A percentile compares a stretch with the other conserved stretches of the same genome.
phyloP scores from a whole-genome alignment of 2,113 vertebrate species.

The Trochalopteron elliotii region DNA sequence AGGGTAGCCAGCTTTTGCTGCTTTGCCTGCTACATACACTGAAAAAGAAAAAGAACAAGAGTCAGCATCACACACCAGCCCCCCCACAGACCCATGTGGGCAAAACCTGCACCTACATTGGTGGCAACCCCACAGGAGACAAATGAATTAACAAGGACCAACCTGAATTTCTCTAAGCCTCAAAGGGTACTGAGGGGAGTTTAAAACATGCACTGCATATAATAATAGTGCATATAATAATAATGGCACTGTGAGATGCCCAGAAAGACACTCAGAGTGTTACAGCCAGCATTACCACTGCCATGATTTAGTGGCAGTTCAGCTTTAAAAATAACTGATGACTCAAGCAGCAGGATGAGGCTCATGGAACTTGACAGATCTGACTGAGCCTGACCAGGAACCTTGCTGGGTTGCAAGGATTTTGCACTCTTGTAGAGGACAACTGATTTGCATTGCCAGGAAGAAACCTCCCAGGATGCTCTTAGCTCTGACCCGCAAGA shows the following conservation, averaged over 20 bases:
- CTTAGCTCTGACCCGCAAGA: not conserved
- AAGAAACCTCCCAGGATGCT: not conserved
- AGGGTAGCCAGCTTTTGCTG: constrained; percentile 83
- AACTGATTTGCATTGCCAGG: not conserved
- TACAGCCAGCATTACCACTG: not conserved
- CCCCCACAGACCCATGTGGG: not conserved
- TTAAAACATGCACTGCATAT: not conserved
- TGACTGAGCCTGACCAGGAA: not conserved
- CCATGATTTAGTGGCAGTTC: not conserved
- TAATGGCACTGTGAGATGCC: not conserved
- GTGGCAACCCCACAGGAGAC: not conserved
- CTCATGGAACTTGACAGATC: constrained; percentile 14
- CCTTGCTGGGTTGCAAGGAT: not conserved
- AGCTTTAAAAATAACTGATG: constrained; percentile 17
- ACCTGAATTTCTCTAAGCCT: not conserved
- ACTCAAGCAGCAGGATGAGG: not conserved
- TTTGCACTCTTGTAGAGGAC: constrained; percentile 1
- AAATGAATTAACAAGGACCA: not conserved
- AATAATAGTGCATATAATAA: not conserved
- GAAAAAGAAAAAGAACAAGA: constrained; percentile 54
- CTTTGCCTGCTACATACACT: constrained; percentile 97
- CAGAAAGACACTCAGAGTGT: not conserved
- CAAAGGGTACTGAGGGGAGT: not conserved
- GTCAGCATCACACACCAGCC: not conserved
- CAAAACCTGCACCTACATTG: fast-evolving